Conservation (phyloP, 2,888 invertebrate genomes). For the Nomada fucata region DNA sequence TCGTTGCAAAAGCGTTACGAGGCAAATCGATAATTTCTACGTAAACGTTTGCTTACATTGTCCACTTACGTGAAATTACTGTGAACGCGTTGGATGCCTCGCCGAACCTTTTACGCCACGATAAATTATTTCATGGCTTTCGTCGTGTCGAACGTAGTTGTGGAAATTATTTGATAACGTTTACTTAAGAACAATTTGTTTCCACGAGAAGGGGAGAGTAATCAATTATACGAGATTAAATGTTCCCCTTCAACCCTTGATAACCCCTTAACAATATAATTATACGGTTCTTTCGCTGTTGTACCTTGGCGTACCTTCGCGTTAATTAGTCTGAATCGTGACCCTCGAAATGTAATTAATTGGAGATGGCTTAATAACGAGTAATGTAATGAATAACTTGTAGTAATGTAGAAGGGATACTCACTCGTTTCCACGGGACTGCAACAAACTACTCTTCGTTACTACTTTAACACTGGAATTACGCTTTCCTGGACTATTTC, state of each 20-base stretch:
- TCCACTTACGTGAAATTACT: conserved; percentile 30
- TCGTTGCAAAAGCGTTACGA: conserved; percentile 5
- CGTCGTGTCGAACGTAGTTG: background rate
- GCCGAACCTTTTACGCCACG: background rate
- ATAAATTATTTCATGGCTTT: background rate
- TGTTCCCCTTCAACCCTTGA: too few relatives aligned
- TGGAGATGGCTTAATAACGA: too few relatives aligned
- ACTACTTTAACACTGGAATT: conserved; percentile 67
- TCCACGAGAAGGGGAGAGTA: background rate
- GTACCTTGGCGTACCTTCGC: too few relatives aligned
- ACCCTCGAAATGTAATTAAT: too few relatives aligned
- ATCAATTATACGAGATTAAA: background rate
- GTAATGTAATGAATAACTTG: too few relatives aligned
- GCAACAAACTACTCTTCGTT: conserved; percentile 69
- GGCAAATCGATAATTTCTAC: conserved; percentile 30
- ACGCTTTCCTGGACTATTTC: conserved; percentile 82
- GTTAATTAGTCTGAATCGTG: too few relatives aligned
- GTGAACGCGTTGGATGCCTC: background rate
- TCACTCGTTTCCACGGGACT: conserved; percentile 85
- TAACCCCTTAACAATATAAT: too few relatives aligned
- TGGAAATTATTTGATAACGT: background rate
- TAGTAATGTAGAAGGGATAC: conserved; percentile 64
- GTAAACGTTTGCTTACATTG: conserved; percentile 22
- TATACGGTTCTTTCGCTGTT: too few relatives aligned
- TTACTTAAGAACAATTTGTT: background rate